Conservation (phyloP, 2,113 vertebrate genomes). For the Xiphophorus couchianus region DNA sequence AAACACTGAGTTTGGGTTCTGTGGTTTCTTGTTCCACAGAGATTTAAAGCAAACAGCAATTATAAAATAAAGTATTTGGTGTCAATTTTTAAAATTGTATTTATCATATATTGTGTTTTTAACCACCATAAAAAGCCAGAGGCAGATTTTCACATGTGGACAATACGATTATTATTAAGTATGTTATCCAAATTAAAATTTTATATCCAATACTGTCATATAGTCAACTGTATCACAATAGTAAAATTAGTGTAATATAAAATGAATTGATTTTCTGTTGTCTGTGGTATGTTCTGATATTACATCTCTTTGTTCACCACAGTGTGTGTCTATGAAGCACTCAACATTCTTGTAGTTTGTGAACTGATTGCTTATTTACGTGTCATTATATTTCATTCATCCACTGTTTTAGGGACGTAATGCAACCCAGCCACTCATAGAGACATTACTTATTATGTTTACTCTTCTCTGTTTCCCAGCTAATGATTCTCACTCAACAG, state of each 20-base stretch:
- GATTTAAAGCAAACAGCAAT: background rate
- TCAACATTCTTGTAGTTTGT: background rate
- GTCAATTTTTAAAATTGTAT: too few species aligned
- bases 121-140: too few species aligned
- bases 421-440: background rate
- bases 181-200: too few species aligned
- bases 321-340: background rate
- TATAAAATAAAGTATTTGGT: too few species aligned
- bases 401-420: background rate
- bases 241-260: background rate
- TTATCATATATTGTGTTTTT: too few species aligned
- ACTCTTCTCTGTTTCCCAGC: conserved; percentile 77
- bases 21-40: background rate
- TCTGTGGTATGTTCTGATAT: background rate
- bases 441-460: conserved; percentile 5
- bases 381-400: background rate
- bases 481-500: conserved; percentile 89
- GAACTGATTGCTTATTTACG: background rate
- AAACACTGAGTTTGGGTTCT: background rate
- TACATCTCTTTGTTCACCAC: background rate
- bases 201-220: background rate
- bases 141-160: too few species aligned
- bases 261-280: background rate
- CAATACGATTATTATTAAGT: too few species aligned
- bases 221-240: background rate